Evolutionary conservation across 2,797 vertebrate genomes (phyloP).

Genomic region (Macropodus opercularis): DNA sequence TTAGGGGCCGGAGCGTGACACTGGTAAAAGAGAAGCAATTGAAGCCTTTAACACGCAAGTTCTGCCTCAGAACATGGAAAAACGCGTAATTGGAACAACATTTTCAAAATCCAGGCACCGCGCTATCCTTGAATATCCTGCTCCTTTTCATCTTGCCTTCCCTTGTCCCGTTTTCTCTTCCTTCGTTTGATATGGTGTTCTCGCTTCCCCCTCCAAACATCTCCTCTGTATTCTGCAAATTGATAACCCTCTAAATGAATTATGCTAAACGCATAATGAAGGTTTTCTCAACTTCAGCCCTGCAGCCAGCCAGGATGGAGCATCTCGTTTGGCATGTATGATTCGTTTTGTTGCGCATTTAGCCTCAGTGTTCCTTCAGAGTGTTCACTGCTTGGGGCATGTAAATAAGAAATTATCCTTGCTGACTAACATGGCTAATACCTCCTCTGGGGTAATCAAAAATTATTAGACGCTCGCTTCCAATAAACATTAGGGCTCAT

Average conservation of each 20-base stretch:
- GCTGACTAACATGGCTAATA: constrained; percentile 87
- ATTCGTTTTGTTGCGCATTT: constrained; percentile 87
- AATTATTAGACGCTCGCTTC: constrained; percentile 84
- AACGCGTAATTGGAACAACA: constrained; percentile 79
- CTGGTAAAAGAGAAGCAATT: constrained; percentile 62
- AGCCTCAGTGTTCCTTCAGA: constrained; percentile 81
- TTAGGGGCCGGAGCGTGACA: constrained; percentile 66
- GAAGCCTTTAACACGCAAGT: constrained; percentile 74
- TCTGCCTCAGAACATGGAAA: constrained; percentile 76
- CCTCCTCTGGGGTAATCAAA: constrained; percentile 87
- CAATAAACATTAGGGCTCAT: constrained; percentile 83
- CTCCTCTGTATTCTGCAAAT: constrained; percentile 81
- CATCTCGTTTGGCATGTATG: constrained; percentile 82
- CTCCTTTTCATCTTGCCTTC: constrained; percentile 73
- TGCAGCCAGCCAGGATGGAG: constrained; percentile 77
- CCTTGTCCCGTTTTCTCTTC: constrained; percentile 61
- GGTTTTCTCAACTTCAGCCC: constrained; percentile 80
- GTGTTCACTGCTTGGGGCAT: constrained; percentile 83
- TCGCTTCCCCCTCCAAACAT: constrained; percentile 75
- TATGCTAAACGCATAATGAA: constrained; percentile 86
- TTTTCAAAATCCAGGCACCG: constrained; percentile 63
- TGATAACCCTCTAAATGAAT: constrained; percentile 88
- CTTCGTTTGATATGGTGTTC: constrained; percentile 73
- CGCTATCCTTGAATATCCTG: constrained; percentile 69
- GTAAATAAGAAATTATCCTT: constrained; percentile 89